Conservation (phyloP, 2,113 vertebrate species). For the Hydropotes inermis region DNA sequence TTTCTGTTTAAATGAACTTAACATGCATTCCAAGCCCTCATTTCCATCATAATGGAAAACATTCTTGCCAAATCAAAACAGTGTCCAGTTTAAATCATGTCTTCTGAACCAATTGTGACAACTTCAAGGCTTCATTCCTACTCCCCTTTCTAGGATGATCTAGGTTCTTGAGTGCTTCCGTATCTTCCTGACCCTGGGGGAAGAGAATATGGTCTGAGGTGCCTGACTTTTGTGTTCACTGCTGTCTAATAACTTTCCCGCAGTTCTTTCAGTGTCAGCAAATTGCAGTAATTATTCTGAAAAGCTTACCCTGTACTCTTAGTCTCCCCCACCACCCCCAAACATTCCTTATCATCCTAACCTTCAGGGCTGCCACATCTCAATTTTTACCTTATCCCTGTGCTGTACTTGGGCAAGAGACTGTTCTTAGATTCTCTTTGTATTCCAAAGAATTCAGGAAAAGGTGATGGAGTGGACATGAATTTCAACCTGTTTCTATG, state of each 20-base stretch:
- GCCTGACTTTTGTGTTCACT: neutral
- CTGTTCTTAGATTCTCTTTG: neutral
- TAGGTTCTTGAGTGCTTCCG: neutral
- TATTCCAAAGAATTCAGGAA: neutral
- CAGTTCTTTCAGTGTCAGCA: neutral
- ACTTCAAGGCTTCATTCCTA: neutral
- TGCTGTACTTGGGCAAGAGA: neutral
- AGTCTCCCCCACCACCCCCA: neutral
- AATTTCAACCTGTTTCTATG: neutral
- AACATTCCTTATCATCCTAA: neutral
- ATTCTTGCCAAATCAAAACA: neutral
- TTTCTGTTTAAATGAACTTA: constrained; percentile 1
- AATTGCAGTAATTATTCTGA: neutral
- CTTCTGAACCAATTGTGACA: neutral
- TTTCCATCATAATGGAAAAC: neutral
- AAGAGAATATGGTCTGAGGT: neutral
- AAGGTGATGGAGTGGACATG: neutral
- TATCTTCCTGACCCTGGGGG: neutral
- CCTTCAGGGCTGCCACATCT: neutral
- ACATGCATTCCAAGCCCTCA: neutral
- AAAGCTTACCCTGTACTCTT: neutral
- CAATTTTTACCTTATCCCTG: neutral
- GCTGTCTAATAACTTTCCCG: neutral
- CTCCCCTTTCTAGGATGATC: neutral
- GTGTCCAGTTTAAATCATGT: neutral